Evolutionary conservation across 2,113 vertebrate genomes (phyloP).

Genomic region (Nerophis lumbriciformis): DNA sequence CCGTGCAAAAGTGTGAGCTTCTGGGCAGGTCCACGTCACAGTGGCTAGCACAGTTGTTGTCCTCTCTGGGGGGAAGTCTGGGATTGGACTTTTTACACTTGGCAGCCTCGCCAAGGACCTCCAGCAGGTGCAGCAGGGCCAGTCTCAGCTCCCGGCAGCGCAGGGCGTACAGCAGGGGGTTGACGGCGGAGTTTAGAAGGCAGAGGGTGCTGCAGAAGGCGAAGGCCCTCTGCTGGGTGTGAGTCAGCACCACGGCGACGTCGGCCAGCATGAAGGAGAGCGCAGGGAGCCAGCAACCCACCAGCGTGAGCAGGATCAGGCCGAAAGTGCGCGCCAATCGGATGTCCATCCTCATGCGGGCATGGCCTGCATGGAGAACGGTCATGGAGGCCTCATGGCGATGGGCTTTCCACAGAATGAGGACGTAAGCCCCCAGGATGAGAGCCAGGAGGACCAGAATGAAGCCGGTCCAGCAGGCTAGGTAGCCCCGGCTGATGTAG

Average conservation of each 20-base stretch:
- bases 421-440: conserved; percentile 76
- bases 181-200: conserved; percentile 84
- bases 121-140: conserved; percentile 39
- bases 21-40: conserved; percentile 18
- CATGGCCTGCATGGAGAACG: conserved; percentile 57
- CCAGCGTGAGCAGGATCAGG: conserved; percentile 79
- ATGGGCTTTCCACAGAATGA: conserved; percentile 83
- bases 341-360: conserved; percentile 83
- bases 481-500: conserved; percentile 73
- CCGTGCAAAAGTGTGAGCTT: conserved; percentile 1
- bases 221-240: conserved; percentile 71
- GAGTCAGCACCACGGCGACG: conserved; percentile 55
- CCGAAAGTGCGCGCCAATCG: conserved; percentile 82
- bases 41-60: conserved; percentile 23
- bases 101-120: conserved; percentile 10
- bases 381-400: conserved; percentile 78
- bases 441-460: conserved; percentile 70
- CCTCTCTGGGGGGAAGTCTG: conserved; percentile 12
- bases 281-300: conserved; percentile 82
- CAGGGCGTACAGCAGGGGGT: conserved; percentile 86
- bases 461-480: conserved; percentile 76
- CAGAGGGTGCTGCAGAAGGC: conserved; percentile 90
- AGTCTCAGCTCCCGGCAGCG: conserved; percentile 77
- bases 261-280: conserved; percentile 82
- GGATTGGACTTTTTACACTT: conserved; percentile 67